Evolutionary conservation across 1,140 invertebrate species (phyloP).

Genomic region (Carposina sasakii): DNA sequence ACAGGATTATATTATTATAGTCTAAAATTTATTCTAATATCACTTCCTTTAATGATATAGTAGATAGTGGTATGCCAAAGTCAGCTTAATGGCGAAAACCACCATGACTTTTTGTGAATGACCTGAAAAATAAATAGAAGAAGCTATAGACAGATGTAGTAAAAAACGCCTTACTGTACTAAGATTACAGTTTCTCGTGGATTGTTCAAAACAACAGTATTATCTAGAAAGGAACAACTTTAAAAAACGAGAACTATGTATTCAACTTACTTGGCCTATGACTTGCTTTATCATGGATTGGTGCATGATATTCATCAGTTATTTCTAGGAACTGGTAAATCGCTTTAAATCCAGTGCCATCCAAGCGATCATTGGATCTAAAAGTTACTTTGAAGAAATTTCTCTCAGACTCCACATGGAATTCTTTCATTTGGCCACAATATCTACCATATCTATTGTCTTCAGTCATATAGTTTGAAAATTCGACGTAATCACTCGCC

Average conservation of each 20-base stretch:
- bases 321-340: slow-evolving; percentile 84
- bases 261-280: slow-evolving; percentile 43
- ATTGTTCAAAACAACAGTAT: no score
- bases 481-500: slow-evolving; percentile 94
- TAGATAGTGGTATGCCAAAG: no score
- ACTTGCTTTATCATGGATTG: slow-evolving; percentile 50
- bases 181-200: no score
- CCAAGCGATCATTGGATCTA: slow-evolving; percentile 91
- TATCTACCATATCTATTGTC: slow-evolving; percentile 90
- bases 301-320: slow-evolving; percentile 61
- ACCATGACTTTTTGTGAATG: no score
- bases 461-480: slow-evolving; percentile 91
- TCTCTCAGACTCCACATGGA: slow-evolving; percentile 88
- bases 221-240: background rate
- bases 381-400: slow-evolving; percentile 96
- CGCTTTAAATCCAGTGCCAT: slow-evolving; percentile 94
- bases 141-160: no score
- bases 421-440: slow-evolving; percentile 87
- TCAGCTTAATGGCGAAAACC: no score
- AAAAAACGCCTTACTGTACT: no score
- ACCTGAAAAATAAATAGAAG: no score
- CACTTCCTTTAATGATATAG: slow-evolving; percentile 69
- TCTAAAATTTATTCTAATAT: slow-evolving; percentile 61
- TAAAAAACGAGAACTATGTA: background rate
- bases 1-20: slow-evolving; percentile 58